Evolutionary conservation across 2,888 invertebrate genomes (phyloP).

Genomic region (Loripinus fragilis): DNA sequence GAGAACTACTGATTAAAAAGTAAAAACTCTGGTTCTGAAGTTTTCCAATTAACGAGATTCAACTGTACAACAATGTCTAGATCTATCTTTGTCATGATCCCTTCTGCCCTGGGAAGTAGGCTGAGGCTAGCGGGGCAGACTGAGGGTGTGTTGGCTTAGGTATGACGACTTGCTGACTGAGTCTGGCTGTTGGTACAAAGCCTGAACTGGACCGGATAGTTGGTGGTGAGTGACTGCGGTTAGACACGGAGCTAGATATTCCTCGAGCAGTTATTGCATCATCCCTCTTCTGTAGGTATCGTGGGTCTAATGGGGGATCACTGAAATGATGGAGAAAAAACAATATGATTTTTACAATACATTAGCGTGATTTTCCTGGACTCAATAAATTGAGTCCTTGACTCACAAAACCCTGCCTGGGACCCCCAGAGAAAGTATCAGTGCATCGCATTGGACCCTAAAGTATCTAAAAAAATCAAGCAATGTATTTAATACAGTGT

Average conservation of each 20-base stretch:
- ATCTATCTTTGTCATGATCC: conserved; percentile 61
- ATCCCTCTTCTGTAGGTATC: conserved; percentile 77
- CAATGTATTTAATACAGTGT: too few relatives aligned
- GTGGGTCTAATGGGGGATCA: conserved; percentile 78
- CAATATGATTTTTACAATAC: too few relatives aligned
- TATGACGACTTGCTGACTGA: conserved; percentile 74
- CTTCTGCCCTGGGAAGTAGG: conserved; percentile 78
- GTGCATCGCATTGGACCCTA: too few relatives aligned
- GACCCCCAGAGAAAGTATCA: too few relatives aligned
- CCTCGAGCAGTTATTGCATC: conserved; percentile 75
- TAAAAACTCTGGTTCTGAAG: too few relatives aligned
- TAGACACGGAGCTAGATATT: conserved; percentile 56
- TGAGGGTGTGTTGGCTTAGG: conserved; percentile 66
- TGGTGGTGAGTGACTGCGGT: conserved; percentile 62
- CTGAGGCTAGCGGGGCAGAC: conserved; percentile 75
- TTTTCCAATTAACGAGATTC: too few relatives aligned
- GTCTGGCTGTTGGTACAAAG: conserved; percentile 56
- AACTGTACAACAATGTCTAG: too few relatives aligned
- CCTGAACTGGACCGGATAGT: conserved; percentile 49
- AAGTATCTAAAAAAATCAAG: too few relatives aligned
- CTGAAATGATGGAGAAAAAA: conserved; percentile 71
- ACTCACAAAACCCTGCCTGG: too few relatives aligned
- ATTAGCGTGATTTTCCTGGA: too few relatives aligned
- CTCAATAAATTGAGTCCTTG: too few relatives aligned
- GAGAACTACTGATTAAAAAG: too few relatives aligned